These are phyloP conservation scores for Melitaea cinxia DNA, from an alignment of 1,140 invertebrate species.

Conservation along the genomic window DNA sequence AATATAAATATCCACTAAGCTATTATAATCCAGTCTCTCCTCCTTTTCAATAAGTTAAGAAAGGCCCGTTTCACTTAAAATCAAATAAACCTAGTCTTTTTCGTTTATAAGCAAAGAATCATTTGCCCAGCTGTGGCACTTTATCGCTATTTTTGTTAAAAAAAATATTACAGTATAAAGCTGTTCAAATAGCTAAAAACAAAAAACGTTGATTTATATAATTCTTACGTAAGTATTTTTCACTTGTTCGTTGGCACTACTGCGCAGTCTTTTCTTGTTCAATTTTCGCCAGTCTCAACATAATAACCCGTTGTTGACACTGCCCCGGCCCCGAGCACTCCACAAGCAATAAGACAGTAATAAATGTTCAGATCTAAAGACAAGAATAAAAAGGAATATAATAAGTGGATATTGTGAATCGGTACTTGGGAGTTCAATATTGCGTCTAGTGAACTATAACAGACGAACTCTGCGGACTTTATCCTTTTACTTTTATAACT, in stretches of 20 bases:
- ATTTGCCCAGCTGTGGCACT: too few species aligned
- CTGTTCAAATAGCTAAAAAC: background rate
- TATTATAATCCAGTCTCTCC: too few species aligned
- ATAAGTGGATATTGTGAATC: slow-evolving; percentile 77
- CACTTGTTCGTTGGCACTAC: slow-evolving; percentile 53
- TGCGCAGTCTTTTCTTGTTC: slow-evolving; percentile 67
- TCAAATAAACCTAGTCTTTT: too few species aligned
- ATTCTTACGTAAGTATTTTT: slow-evolving; percentile 46
- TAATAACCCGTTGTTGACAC: slow-evolving; percentile 78
- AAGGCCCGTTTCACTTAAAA: too few species aligned
- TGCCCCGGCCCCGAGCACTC: slow-evolving; percentile 64
- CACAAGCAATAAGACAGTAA: slow-evolving; percentile 79
- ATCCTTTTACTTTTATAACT: slow-evolving; percentile 48
- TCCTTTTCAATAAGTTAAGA: too few species aligned
- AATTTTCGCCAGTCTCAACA: slow-evolving; percentile 75
- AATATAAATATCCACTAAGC: too few species aligned
- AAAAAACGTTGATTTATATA: slow-evolving; percentile 12
- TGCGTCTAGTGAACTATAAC: slow-evolving; percentile 48
- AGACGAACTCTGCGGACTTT: slow-evolving; percentile 42
- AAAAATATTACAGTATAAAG: background rate
- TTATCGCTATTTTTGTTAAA: too few species aligned
- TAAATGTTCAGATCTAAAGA: slow-evolving; percentile 77
- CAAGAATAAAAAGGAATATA: slow-evolving; percentile 75
- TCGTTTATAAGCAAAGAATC: too few species aligned
- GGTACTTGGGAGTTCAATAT: slow-evolving; percentile 68